Conservation (phyloP, 2,797 vertebrate genomes). For the Micrastur ruficollis region DNA sequence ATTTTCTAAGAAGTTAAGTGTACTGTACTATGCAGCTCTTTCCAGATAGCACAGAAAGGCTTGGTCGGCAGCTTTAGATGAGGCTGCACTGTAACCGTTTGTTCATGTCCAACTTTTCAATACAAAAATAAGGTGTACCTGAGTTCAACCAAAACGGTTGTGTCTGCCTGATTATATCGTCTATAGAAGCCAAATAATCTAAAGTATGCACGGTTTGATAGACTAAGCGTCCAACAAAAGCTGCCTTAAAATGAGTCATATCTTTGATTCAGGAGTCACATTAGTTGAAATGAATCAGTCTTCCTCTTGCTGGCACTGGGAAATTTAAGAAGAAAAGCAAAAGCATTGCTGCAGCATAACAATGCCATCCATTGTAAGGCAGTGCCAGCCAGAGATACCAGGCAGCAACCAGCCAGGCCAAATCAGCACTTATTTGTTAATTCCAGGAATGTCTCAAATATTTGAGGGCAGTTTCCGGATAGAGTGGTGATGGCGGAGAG, state of each 20-base stretch:
- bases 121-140: not conserved
- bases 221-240: constrained; percentile 56
- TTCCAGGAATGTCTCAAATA: constrained; percentile 72
- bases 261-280: constrained; percentile 58
- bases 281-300: constrained; percentile 66
- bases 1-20: not conserved
- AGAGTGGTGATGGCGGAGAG: constrained; percentile 23
- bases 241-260: constrained; percentile 66
- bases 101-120: not conserved
- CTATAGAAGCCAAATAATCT: constrained; percentile 46
- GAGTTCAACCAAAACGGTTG: constrained; percentile 23
- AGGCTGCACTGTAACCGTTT: not conserved
- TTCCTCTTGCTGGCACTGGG: constrained; percentile 47
- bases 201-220: constrained; percentile 56
- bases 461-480: constrained; percentile 60
- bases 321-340: constrained; percentile 47
- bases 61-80: not conserved
- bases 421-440: constrained; percentile 68
- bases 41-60: not conserved
- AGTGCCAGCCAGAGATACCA: constrained; percentile 61
- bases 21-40: not conserved
- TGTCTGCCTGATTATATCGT: constrained; percentile 6
- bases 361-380: constrained; percentile 68
- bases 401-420: constrained; percentile 64
- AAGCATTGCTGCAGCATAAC: constrained; percentile 56